These are phyloP conservation scores for Pseudomyrmex concolor DNA, from an alignment of 1,140 invertebrate species.

Conservation along the genomic window DNA sequence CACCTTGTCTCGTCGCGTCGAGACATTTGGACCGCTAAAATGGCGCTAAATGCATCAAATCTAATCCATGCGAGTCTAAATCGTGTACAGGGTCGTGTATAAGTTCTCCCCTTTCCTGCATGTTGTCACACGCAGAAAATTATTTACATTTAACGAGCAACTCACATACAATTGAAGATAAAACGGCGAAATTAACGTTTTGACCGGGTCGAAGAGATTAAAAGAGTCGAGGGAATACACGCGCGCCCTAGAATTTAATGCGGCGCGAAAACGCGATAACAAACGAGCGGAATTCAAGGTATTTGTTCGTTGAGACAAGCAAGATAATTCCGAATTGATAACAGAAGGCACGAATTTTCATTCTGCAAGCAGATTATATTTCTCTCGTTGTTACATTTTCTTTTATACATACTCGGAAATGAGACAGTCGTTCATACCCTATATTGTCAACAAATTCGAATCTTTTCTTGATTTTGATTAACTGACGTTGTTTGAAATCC, in stretches of 20 bases:
- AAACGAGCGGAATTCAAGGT: constrained; percentile 15
- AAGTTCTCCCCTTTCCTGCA: too few relatives aligned
- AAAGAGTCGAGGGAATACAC: constrained; percentile 32
- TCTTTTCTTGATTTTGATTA: constrained; percentile 36
- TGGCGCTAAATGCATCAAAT: constrained; percentile 59
- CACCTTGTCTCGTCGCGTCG: constrained; percentile 1
- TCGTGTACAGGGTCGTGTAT: constrained; percentile 18
- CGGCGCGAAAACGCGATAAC: constrained; percentile 22
- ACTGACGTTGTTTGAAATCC: constrained; percentile 46
- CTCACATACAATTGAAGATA: constrained; percentile 50
- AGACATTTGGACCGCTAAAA: constrained; percentile 48
- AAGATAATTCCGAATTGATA: constrained; percentile 26
- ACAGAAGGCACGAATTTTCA: not conserved
- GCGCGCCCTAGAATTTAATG: not conserved
- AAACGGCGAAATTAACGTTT: constrained; percentile 45
- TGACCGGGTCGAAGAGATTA: constrained; percentile 18
- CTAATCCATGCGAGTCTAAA: constrained; percentile 42
- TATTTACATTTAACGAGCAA: constrained; percentile 57
- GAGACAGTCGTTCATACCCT: not conserved
- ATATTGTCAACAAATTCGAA: constrained; percentile 26
- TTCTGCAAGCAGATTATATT: not conserved
- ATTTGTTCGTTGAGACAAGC: constrained; percentile 27
- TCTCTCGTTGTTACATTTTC: constrained; percentile 12
- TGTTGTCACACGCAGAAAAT: constrained; percentile 48
- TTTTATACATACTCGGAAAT: not conserved